phyloP scores from a whole-genome alignment of 1,140 invertebrate species.

The Heliothis subflexa region DNA sequence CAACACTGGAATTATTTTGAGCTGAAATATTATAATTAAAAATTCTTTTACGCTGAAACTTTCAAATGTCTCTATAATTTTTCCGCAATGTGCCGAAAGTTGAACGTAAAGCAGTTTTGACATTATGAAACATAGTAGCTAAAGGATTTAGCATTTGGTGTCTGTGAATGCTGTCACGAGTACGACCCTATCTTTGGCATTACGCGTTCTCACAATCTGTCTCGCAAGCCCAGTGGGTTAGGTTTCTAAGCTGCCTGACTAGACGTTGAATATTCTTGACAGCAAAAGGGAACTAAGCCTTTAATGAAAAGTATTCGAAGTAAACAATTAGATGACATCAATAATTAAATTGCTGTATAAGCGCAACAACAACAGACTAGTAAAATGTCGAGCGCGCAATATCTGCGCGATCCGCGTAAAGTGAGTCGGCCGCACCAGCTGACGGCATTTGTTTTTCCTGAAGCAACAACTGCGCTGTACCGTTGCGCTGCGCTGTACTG shows the following conservation, averaged over 20 bases:
- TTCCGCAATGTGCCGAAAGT: background rate
- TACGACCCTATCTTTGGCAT: background rate
- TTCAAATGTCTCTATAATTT: background rate
- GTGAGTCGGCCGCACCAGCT: constrained; percentile 3
- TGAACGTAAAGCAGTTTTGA: background rate
- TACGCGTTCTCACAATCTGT: background rate
- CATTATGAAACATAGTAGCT: too few relatives aligned
- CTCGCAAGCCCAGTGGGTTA: background rate
- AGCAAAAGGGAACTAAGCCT: background rate
- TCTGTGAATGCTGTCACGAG: background rate
- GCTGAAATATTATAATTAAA: constrained; percentile 6
- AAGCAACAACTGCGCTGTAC: background rate
- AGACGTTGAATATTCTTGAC: background rate
- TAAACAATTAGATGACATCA: background rate
- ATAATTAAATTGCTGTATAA: background rate
- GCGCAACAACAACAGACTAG: background rate
- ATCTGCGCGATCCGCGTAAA: background rate
- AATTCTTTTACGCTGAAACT: constrained; percentile 6
- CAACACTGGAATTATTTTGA: background rate
- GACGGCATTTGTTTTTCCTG: constrained; percentile 18
- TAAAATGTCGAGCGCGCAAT: constrained; percentile 5
- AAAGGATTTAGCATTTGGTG: background rate
- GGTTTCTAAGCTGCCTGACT: background rate
- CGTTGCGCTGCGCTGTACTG: too few relatives aligned
- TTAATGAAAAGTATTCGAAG: background rate